Conservation (phyloP, 2,888 invertebrate species). For the Bruchidius siliquastri region DNA sequence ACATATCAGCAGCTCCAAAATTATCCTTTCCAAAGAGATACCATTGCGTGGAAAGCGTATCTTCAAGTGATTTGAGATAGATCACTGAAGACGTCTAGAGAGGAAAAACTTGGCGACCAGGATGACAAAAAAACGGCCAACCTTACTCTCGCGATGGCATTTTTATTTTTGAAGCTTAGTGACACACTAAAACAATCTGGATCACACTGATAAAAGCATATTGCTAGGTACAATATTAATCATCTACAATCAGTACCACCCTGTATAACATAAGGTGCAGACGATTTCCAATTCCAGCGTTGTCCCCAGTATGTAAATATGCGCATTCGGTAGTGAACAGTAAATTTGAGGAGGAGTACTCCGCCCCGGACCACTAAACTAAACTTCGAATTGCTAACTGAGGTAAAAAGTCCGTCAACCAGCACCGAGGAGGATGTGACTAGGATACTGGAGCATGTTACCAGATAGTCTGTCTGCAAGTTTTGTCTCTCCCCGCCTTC, state of each 20-base stretch:
- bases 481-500: neutral
- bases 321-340: neutral
- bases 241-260: neutral
- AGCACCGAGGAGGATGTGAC: neutral
- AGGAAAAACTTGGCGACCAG: too few relatives aligned
- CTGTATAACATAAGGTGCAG: neutral
- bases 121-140: too few relatives aligned
- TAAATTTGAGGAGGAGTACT: neutral
- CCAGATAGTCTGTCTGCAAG: neutral
- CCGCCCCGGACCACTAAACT: neutral
- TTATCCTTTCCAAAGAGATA: too few relatives aligned
- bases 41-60: too few relatives aligned
- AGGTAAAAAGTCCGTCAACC: neutral
- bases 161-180: too few relatives aligned
- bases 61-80: too few relatives aligned
- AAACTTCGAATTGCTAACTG: neutral
- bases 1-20: too few relatives aligned
- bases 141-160: too few relatives aligned
- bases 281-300: neutral
- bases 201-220: too few relatives aligned
- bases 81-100: too few relatives aligned
- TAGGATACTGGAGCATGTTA: neutral
- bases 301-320: neutral
- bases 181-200: too few relatives aligned
- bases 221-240: too few relatives aligned